Evolutionary conservation across 1,140 invertebrate species (phyloP).

Genomic region (Sesamia nonagrioides): DNA sequence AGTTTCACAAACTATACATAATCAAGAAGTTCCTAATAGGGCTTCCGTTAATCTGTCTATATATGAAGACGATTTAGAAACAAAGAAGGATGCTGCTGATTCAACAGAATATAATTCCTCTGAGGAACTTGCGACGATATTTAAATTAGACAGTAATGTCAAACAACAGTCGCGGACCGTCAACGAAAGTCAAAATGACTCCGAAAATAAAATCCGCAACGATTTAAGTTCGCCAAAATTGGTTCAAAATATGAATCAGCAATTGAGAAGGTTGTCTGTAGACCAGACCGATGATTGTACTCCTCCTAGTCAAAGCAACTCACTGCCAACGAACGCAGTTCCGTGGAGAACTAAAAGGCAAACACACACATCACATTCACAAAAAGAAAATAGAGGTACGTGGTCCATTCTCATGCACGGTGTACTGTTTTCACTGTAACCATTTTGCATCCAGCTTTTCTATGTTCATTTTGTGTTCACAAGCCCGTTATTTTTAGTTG

Average conservation of each 20-base stretch:
- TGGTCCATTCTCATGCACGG: slow-evolving; percentile 84
- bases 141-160: slow-evolving; percentile 78
- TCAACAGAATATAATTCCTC: slow-evolving; percentile 89
- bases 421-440: slow-evolving; percentile 83
- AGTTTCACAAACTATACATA: slow-evolving; percentile 77
- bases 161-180: slow-evolving; percentile 54
- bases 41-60: slow-evolving; percentile 74
- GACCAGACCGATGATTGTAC: slow-evolving; percentile 72
- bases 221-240: slow-evolving; percentile 84
- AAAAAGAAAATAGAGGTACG: slow-evolving; percentile 83
- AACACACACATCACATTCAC: slow-evolving; percentile 71
- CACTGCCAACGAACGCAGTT: slow-evolving; percentile 77
- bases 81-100: slow-evolving; percentile 80
- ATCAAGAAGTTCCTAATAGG: slow-evolving; percentile 71
- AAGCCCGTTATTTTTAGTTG: slow-evolving; percentile 48
- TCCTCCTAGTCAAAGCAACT: slow-evolving; percentile 79
- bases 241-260: slow-evolving; percentile 84
- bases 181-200: slow-evolving; percentile 61
- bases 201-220: slow-evolving; percentile 64
- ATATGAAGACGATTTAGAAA: slow-evolving; percentile 81
- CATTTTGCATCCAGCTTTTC: slow-evolving; percentile 80
- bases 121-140: slow-evolving; percentile 89
- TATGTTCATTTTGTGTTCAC: slow-evolving; percentile 61
- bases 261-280: slow-evolving; percentile 78
- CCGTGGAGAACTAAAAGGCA: slow-evolving; percentile 81